These are phyloP conservation scores for Gallinago media DNA, from an alignment of 2,113 vertebrate genomes.

Conservation along the genomic window DNA sequence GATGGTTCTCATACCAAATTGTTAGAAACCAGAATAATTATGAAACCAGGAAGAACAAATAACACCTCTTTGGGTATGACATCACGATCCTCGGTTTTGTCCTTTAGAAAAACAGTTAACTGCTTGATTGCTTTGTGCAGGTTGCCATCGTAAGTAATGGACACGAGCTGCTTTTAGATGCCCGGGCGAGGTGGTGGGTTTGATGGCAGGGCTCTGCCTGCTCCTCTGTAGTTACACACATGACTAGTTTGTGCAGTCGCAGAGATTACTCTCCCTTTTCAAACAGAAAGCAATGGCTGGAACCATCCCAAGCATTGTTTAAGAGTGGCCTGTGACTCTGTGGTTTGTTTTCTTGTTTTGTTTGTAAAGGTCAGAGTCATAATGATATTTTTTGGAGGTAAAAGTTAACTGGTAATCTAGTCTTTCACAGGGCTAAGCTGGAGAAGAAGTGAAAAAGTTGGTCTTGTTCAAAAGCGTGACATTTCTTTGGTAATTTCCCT, in stretches of 20 bases:
- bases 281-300: conserved; percentile 45
- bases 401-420: neutral
- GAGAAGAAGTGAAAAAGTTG: neutral
- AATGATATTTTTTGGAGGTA: neutral
- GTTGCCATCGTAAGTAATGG: neutral
- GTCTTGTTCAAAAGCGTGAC: neutral
- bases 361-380: conserved; percentile 32
- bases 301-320: conserved; percentile 66
- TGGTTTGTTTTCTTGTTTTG: conserved; percentile 28
- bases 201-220: neutral
- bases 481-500: neutral
- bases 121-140: neutral
- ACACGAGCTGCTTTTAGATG: neutral
- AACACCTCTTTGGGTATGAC: neutral
- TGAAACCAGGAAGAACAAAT: neutral
- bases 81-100: neutral
- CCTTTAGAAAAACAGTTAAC: neutral
- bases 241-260: neutral
- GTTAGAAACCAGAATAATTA: neutral
- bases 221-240: neutral
- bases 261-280: conserved; percentile 51
- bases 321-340: neutral
- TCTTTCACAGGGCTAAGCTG: neutral
- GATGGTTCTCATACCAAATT: neutral
- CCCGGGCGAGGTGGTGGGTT: neutral